These are phyloP conservation scores for Phaethon lepturus DNA, from an alignment of 2,113 vertebrate genomes.

Conservation along the genomic window DNA sequence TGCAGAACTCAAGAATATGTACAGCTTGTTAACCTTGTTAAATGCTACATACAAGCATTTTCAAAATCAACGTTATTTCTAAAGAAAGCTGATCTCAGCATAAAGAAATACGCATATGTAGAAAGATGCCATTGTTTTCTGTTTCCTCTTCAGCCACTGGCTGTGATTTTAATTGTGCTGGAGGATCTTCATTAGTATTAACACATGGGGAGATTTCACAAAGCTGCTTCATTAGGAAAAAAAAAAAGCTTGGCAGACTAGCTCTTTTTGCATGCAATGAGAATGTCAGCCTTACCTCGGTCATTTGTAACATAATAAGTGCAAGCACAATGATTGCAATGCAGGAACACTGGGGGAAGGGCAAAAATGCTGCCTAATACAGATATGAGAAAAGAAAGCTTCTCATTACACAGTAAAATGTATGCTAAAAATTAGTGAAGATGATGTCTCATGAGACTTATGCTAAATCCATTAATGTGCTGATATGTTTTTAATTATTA, in stretches of 20 bases:
- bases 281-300: slow-evolving; percentile 95
- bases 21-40: neutral
- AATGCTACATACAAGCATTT: neutral
- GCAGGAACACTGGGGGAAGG: slow-evolving; percentile 89
- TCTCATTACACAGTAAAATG: slow-evolving; percentile 93
- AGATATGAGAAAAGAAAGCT: slow-evolving; percentile 83
- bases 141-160: slow-evolving; percentile 81
- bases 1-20: neutral
- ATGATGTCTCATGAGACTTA: slow-evolving; percentile 85
- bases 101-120: slow-evolving; percentile 61
- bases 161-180: slow-evolving; percentile 90
- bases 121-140: slow-evolving; percentile 81
- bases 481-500: slow-evolving; percentile 91
- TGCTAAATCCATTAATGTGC: slow-evolving; percentile 89
- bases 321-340: slow-evolving; percentile 90
- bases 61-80: neutral
- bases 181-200: slow-evolving; percentile 97
- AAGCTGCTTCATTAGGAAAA: slow-evolving; percentile 87
- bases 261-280: slow-evolving; percentile 90
- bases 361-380: slow-evolving; percentile 85
- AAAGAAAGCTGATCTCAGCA: slow-evolving; percentile 34
- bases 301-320: slow-evolving; percentile 99
- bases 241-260: slow-evolving; percentile 82
- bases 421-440: slow-evolving; percentile 88
- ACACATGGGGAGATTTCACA: slow-evolving; percentile 86